Evolutionary conservation across 1,140 invertebrate genomes (phyloP), one percentile per base, ranked within the genome.

Genomic region (Oryctes rhinoceros): DNA sequence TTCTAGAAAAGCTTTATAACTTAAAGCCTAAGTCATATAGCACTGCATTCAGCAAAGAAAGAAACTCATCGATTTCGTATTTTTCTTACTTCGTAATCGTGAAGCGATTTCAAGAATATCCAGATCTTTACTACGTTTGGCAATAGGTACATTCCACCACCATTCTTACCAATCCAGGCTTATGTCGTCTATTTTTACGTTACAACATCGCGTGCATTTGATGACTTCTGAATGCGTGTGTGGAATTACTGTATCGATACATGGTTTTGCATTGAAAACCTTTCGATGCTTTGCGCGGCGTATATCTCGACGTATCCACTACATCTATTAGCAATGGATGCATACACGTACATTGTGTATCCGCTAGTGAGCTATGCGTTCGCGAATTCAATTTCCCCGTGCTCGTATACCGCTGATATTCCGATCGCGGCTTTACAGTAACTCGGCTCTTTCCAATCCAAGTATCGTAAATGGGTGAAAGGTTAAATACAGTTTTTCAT

Each of bases 241-340:
- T n/a, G 53, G 53, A 59, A 59, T 59, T 59, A 59, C 53, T 59
- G 18, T 59, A 59, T 59, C 53, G 53, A 59, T 59, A 59, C 53
- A 18, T 59, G 53, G 53, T 59, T 59, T 59, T 59, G 53, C 53
- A 59, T 59, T 59, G n/a, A 59, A 59, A 59, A 59, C 15, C 53
- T 59, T 18, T 59, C 53, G 53, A 59, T 59, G 53, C n/a, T 59
- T 59, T 59, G 53, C 18, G 53, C 13, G 0, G 18, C 13, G 53
- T n/a, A n/a, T 18, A 44, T 44, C 39, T 44, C 39, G 39, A 10
- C 5, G 5, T 44, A 44, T 59, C n/a, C 49, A 15, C 11, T 53
- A 53, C 49, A 18, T 53, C 11, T 18, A 59, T 59, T 30, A 30
- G 24, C 24, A 30, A 59, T 15, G 5, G 15, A 59, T 6, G 53